A percentile compares a stretch with the other conserved stretches of the same genome.
Conservation (phyloP, 1,140 invertebrate genomes). For the Formica exsecta region DNA sequence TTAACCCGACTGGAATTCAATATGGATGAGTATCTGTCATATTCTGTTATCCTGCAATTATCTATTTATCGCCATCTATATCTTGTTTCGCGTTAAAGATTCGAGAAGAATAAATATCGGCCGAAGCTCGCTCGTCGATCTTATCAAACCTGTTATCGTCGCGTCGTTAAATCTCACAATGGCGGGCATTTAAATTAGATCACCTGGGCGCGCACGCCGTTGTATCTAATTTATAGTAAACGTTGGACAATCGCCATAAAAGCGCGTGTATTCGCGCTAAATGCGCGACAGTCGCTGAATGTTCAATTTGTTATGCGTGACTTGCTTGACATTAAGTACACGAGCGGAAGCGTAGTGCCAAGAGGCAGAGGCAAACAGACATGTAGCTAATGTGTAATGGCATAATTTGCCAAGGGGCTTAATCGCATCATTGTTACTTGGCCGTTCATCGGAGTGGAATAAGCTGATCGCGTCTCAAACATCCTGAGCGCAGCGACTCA, state of each 20-base stretch:
- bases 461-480: conserved; percentile 85
- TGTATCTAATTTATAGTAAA: conserved; percentile 48
- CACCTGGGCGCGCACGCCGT: neutral
- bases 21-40: neutral
- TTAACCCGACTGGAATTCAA: neutral
- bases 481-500: conserved; percentile 57
- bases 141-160: conserved; percentile 41
- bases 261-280: conserved; percentile 44
- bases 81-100: neutral
- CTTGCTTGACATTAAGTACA: conserved; percentile 74
- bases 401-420: conserved; percentile 83
- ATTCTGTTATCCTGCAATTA: conserved; percentile 17
- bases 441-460: conserved; percentile 83
- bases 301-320: conserved; percentile 60
- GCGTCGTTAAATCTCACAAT: conserved; percentile 12
- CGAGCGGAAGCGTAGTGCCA: conserved; percentile 75
- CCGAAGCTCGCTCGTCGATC: conserved; percentile 27
- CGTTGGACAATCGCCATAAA: conserved; percentile 32
- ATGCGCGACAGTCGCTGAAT: conserved; percentile 56
- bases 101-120: conserved; percentile 3
- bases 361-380: conserved; percentile 80
- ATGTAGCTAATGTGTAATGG: conserved; percentile 82
- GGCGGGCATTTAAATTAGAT: conserved; percentile 42
- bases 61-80: conserved; percentile 30
- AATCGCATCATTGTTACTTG: conserved; percentile 86